Evolutionary conservation across 2,797 vertebrate genomes (phyloP), one percentile per base, ranked within the genome.

Genomic region (Rhabdomys pumilio): DNA sequence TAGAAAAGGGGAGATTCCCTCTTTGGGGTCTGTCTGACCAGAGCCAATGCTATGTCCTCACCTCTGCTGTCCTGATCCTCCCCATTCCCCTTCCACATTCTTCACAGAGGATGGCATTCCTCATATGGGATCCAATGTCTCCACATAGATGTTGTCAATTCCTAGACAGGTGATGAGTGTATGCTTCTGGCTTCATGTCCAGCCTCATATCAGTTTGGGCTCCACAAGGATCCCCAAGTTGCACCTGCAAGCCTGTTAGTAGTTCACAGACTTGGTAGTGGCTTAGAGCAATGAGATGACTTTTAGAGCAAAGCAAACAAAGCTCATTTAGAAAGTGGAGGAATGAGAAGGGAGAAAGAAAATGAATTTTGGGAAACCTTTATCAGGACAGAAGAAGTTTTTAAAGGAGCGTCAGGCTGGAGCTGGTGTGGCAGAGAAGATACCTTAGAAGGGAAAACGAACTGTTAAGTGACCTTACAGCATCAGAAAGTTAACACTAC

Each of bases 301-400:
- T 31, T 94, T 86, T 92, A 26, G 22, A 29, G 15, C 31, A 38
- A 76, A 83, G 53, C 29, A 82, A 93, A 91, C 24, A 11, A 50
- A 67, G 81, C 31, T 93, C n/a, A 75, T 84, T 93, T 92, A 93
- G 85, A 91, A 96, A 94, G 24, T 84, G 1, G 13, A 57, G 50
- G 69, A 59, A 20, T 19, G 15, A 47, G 22, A 73, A 29, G 15
- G 50, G 61, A 93, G 89, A 13, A 44, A 29, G 61, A 79, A 81
- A 85, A 67, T 47, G 34, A 92, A 69, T 50, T 90, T 77, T 65
- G 75, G 34, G n/a, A 8, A 92, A 55, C 13, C 88, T 93, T 84
- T 75, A 85, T 75, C 53, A 53, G 26, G 94, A 67, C 6, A 14
- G 5, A 7, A 72, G 47, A 93, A 41, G 83, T 50, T 73, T 87